Evolutionary conservation across 2,888 invertebrate species (phyloP), one percentile per base, ranked within the genome.

Genomic region (Busseola fusca): DNA sequence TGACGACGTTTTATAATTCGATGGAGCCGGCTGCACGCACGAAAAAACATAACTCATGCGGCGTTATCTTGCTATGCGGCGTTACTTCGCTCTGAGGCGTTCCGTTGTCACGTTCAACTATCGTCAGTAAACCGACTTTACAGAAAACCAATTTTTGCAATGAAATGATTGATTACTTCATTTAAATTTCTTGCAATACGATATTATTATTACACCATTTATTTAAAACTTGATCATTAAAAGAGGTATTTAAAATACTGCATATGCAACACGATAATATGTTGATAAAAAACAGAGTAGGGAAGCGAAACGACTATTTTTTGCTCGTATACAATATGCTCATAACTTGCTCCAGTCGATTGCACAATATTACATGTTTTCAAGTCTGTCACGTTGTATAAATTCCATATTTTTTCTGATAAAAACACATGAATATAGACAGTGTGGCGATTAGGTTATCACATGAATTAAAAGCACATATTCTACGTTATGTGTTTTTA

Each of bases 341-440:
- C 64, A 52, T 74, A 58, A 69, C 75, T 75, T 65, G 75, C 64
- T 80, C 80, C 30, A 80, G 76, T 80, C 63, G 52, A 75, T 42
- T 52, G 76, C 75, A 58, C 54, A 75, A 50, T 65, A 54, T 42
- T 42, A 66, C 3, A 6, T 10, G 48, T 66, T 76, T 65, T 58
- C 5, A 1, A 37, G 3, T n/a, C 21, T 58, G 57, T 65, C 69
- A 75, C 56, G 57, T 65, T 65, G 64, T 69, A 34, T 64, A 66
- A 42, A 73, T 63, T 52, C 34, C 16, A 59, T 56, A 37, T 63
- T 54, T 74, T 67, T 60, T 62, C 3, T 21, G 16, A 48, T 42
- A 57, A 62, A 59, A 71, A 56, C 9, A 48, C 16, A 18, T 48
- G 18, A 48, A 48, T 16, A 40, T 67, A 40, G 50, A 27, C 34